A percentile compares a stretch with the other conserved stretches of the same genome.
Conservation (phyloP, 1,140 invertebrate species). For the Sarcophaga bullata region DNA sequence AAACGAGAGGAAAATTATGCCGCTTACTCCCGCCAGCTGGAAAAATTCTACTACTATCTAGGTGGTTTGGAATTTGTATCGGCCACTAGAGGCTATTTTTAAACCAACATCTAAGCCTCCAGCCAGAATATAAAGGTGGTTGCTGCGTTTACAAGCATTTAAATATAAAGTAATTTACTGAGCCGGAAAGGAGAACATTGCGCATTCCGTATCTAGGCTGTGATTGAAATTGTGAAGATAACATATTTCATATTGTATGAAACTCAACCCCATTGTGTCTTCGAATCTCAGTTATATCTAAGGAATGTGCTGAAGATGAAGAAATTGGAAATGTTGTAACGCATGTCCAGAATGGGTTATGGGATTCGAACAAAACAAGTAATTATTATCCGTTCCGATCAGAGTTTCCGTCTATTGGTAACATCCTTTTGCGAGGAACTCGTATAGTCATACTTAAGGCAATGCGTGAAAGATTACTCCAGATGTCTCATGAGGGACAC, state of each 20-base stretch:
- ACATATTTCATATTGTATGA: too few species aligned
- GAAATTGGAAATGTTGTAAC: background rate
- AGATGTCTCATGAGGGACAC: constrained; percentile 64
- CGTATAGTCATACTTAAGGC: constrained; percentile 10
- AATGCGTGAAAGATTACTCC: constrained; percentile 47
- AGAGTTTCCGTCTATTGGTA: background rate
- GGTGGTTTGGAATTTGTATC: constrained; percentile 49
- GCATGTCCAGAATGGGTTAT: background rate
- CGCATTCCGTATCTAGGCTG: too few species aligned
- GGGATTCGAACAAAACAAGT: background rate
- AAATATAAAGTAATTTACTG: constrained; percentile 42
- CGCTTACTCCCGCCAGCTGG: too few species aligned
- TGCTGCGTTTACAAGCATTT: constrained; percentile 18
- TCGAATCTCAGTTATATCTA: too few species aligned
- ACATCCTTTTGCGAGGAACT: constrained; percentile 16
- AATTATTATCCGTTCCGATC: constrained; percentile 16
- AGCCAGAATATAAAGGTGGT: too few species aligned
- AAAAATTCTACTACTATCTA: constrained; percentile 14
- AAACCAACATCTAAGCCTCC: too few species aligned
- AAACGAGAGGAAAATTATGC: too few species aligned
- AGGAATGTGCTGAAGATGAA: too few species aligned
- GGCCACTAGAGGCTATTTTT: background rate
- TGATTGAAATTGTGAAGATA: too few species aligned
- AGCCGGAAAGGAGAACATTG: too few species aligned
- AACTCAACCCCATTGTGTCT: too few species aligned